Evolutionary conservation across 1,140 invertebrate species (phyloP).

Genomic region (Drosophila elegans): DNA sequence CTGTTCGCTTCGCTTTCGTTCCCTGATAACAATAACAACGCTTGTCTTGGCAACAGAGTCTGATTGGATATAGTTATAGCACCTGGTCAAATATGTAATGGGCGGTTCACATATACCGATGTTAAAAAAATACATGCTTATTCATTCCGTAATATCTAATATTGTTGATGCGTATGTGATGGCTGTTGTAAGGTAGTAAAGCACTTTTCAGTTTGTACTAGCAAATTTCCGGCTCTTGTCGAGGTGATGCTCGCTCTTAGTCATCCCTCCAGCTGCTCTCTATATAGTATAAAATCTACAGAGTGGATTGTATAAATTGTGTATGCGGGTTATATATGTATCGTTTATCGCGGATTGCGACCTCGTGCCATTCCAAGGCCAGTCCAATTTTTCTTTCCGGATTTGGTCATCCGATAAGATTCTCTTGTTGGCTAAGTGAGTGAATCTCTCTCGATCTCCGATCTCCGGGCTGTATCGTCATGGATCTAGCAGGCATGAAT

Average conservation of each 20-base stretch:
- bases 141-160: conserved; percentile 13
- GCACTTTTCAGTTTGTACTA: conserved; percentile 70
- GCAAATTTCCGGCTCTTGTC: conserved; percentile 46
- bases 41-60: conserved; percentile 5
- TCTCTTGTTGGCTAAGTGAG: conserved; percentile 28
- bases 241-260: conserved; percentile 49
- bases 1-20: not conserved
- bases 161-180: conserved; percentile 28
- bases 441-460: conserved; percentile 18
- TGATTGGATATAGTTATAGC: conserved; percentile 27
- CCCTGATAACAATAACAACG: conserved; percentile 9
- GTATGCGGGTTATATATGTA: conserved; percentile 26
- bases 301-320: conserved; percentile 18
- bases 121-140: conserved; percentile 36
- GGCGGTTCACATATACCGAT: not conserved
- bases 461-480: conserved; percentile 23
- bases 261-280: conserved; percentile 49
- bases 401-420: conserved; percentile 47
- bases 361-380: conserved; percentile 57
- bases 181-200: conserved; percentile 41
- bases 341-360: conserved; percentile 36
- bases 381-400: conserved; percentile 64
- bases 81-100: conserved; percentile 40
- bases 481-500: conserved; percentile 27
- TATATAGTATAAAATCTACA: conserved; percentile 26